Base-by-base conservation (phyloP, 2,888 invertebrate species). In the Hirtodrosophila trivittata region DNA sequence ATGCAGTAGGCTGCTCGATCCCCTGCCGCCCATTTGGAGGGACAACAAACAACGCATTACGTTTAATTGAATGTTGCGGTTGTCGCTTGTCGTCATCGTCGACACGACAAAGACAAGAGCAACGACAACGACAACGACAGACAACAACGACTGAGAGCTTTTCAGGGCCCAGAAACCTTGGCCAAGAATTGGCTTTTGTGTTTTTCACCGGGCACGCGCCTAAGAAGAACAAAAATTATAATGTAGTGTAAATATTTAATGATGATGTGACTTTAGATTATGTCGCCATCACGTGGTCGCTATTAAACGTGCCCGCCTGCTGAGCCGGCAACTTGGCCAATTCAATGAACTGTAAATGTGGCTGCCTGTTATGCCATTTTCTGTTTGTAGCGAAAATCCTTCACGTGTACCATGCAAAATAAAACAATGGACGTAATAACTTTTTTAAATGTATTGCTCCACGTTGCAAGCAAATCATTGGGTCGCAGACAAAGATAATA, bases 221-320 rank as follows among this genome's bases (percentile, higher is more conserved):
- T 47, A 45, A 60, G 59, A 58, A 57, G 45, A 60, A 56, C 51
- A 58, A 59, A 67, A 83, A 83, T 82, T 82, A 86, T 86, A 86
- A 82, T 82, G 86, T 83, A 77, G 81, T 83, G 86, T 82, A 82
- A 82, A 82, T 82, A 82, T 82, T 82, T 82, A 82, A 82, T 82
- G 84, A 72, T 82, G 82, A 80, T 82, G 82, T 69, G 81, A 63
- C 84, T 80, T 74, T 68, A 77, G 84, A 82, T 82, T 71, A 77
- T 78, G 56, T 41, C 32, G 35, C 65, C 56, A 60, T 69, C 80
- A 72, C 84, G 80, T 75, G 80, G 73, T 68, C 50, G 72, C 57
- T 77, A 58, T 76, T 80, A 69, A 76, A 73, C 69, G 77, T 83
- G 64, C 62, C 39, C 55, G 28, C 18, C 41, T 38, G 43, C 41